These are phyloP conservation scores for Cataglyphis hispanica DNA, from an alignment of 1,140 invertebrate genomes.

Conservation along the genomic window DNA sequence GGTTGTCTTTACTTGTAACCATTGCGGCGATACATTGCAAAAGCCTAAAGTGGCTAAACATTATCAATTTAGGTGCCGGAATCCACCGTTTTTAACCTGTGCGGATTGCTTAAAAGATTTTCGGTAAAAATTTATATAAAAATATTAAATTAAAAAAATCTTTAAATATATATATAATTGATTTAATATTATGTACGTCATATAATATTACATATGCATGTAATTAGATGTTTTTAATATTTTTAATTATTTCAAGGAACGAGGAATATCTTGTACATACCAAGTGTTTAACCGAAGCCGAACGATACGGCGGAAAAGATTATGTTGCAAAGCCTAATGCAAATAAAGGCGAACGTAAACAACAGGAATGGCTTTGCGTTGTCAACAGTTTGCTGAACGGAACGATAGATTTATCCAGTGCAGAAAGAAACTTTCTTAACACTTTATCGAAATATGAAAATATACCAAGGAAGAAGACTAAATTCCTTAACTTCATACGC, in stretches of 20 bases:
- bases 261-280: constrained; percentile 94
- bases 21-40: constrained; percentile 95
- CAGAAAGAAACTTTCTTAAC: constrained; percentile 90
- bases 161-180: too few relatives aligned
- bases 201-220: too few relatives aligned
- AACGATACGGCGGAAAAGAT: constrained; percentile 95
- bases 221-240: constrained; percentile 13
- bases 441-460: constrained; percentile 92
- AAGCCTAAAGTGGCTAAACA: constrained; percentile 97
- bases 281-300: constrained; percentile 96
- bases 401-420: constrained; percentile 86
- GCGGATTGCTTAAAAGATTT: constrained; percentile 97
- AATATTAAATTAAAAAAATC: background rate
- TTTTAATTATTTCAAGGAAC: constrained; percentile 88
- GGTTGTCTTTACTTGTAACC: constrained; percentile 97
- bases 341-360: constrained; percentile 96
- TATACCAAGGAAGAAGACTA: constrained; percentile 96
- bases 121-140: constrained; percentile 86
- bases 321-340: constrained; percentile 90
- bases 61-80: constrained; percentile 91
- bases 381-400: constrained; percentile 91
- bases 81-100: constrained; percentile 90
- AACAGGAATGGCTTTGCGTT: constrained; percentile 95
- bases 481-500: constrained; percentile 94
- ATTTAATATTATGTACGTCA: too few relatives aligned